phyloP scores from a whole-genome alignment of 2,797 vertebrate genomes.

The Halcyon smyrnensis region DNA sequence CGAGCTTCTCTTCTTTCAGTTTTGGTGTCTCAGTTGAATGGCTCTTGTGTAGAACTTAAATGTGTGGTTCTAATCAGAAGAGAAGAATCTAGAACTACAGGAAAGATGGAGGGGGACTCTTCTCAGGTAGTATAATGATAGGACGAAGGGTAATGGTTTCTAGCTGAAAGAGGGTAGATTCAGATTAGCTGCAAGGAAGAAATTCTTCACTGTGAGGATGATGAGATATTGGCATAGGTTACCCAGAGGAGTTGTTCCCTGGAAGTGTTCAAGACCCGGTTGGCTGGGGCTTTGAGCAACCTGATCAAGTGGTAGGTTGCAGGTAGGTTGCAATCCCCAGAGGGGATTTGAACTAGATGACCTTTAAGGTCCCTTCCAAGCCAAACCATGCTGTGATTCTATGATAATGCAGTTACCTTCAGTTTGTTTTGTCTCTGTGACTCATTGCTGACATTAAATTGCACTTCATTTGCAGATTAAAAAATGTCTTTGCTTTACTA shows the following conservation, averaged over 20 bases:
- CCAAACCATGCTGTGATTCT: not conserved
- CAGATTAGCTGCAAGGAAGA: not conserved
- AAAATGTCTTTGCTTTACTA: not conserved
- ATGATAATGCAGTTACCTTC: not conserved
- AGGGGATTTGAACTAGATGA: not conserved
- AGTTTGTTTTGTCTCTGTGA: not conserved
- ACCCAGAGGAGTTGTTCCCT: not conserved
- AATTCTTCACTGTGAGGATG: not conserved
- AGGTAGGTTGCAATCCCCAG: too few species aligned
- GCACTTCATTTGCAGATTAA: not conserved
- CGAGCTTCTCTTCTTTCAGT: not conserved
- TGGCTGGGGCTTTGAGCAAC: not conserved
- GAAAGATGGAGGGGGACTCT: not conserved
- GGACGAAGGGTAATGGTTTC: not conserved
- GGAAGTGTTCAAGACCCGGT: not conserved
- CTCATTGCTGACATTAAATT: not conserved
- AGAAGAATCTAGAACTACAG: not conserved
- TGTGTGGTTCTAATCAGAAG: not conserved
- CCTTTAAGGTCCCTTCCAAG: not conserved
- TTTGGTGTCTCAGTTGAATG: not conserved
- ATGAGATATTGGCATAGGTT: not conserved
- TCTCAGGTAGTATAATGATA: not conserved
- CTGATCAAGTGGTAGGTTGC: not conserved
- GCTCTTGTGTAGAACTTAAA: not conserved
- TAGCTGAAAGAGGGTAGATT: not conserved